Percentiles rank a stretch among this genome's conserved stretches.
Evolutionary conservation across 2,888 invertebrate genomes (phyloP).

Genomic region (Phengaris arion): DNA sequence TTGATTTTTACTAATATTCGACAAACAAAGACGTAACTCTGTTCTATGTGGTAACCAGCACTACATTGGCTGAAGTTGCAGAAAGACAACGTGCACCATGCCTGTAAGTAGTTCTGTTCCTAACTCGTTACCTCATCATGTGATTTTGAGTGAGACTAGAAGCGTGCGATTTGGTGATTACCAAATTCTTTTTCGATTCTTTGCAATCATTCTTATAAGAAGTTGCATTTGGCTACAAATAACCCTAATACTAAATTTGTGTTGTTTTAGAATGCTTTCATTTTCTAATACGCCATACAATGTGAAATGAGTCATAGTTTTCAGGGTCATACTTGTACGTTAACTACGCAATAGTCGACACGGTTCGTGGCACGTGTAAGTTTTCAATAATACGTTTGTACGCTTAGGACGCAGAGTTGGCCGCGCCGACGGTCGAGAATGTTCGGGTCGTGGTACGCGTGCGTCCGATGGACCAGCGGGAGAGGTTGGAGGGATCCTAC

Average conservation of each 20-base stretch:
- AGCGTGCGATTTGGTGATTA: constrained; percentile 43
- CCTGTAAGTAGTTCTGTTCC: constrained; percentile 59
- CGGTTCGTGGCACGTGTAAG: constrained; percentile 38
- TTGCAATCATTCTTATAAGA: constrained; percentile 38
- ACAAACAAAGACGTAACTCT: constrained; percentile 56
- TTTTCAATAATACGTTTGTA: constrained; percentile 37
- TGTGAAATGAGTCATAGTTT: constrained; percentile 47
- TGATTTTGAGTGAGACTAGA: constrained; percentile 59
- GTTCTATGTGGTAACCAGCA: constrained; percentile 48
- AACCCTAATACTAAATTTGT: constrained; percentile 29
- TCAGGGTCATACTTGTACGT: constrained; percentile 54
- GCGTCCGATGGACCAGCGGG: constrained; percentile 93
- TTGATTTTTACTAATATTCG: constrained; percentile 68
- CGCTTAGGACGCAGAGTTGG: constrained; percentile 69
- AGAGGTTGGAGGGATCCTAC: constrained; percentile 84
- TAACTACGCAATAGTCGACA: constrained; percentile 47
- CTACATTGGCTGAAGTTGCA: constrained; percentile 49
- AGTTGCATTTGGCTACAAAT: constrained; percentile 36
- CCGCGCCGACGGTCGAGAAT: constrained; percentile 89
- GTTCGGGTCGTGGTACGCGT: constrained; percentile 97
- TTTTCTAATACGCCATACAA: constrained; percentile 29
- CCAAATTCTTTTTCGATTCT: constrained; percentile 42
- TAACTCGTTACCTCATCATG: constrained; percentile 48
- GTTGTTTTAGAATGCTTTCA: not conserved
- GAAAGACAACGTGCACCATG: constrained; percentile 55